These are phyloP conservation scores for Elachura formosa DNA, from an alignment of 2,113 vertebrate species.

Conservation along the genomic window DNA sequence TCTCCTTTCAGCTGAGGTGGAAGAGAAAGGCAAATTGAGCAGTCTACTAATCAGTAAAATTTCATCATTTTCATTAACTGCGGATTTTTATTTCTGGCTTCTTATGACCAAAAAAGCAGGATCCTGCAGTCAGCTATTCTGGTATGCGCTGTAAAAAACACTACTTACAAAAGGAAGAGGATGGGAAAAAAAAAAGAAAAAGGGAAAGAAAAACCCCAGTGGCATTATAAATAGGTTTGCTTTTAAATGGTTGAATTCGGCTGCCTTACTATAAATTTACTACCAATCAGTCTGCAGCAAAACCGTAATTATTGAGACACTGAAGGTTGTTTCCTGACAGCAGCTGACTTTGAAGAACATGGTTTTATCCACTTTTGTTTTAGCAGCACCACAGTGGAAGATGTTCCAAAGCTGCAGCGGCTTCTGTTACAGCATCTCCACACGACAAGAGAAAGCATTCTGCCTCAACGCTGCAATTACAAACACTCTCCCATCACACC, in stretches of 20 bases:
- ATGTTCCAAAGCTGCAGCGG: background rate
- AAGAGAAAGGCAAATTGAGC: background rate
- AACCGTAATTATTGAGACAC: background rate
- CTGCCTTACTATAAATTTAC: background rate
- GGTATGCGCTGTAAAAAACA: background rate
- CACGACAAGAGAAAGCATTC: background rate
- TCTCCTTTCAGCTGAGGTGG: background rate
- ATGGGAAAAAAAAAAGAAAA: fast-evolving
- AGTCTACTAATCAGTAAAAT: background rate
- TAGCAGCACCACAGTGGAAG: background rate
- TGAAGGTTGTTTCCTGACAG: background rate
- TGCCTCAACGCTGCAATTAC: background rate
- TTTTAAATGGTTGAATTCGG: background rate
- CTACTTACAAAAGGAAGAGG: background rate
- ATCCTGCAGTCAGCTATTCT: background rate
- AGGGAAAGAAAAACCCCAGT: too few species aligned
- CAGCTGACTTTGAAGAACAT: background rate
- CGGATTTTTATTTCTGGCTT: background rate
- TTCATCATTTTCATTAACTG: background rate
- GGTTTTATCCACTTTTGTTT: background rate
- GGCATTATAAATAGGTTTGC: background rate
- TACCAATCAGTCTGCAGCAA: background rate
- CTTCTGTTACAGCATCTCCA: background rate
- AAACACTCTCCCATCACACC: background rate
- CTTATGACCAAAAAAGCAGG: background rate